Evolutionary conservation across 2,797 vertebrate species (phyloP), one percentile per base, ranked within the genome.

Genomic region (Macroramphosus scolopax): DNA sequence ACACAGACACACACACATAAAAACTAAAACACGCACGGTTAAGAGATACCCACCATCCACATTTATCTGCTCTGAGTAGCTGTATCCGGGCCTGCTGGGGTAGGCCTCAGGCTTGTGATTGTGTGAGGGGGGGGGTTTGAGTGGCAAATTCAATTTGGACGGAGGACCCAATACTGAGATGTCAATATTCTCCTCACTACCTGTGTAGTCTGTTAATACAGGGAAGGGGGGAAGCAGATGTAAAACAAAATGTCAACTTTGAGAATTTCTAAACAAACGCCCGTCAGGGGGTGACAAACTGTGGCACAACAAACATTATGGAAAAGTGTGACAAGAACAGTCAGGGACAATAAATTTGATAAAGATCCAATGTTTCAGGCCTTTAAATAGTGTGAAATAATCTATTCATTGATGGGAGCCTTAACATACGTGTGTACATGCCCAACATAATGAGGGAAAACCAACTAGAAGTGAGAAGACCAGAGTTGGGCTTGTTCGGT

Each of bases 171-270:
- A 93, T 83, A 88, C 73, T 73, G 87, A 89, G 83, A 86, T 82
- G 77, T 93, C 92, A 83, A 91, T 88, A 77, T 90, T 92, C 79
- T 95, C 93, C 80, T 92, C 94, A 83, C 81, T 89, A 74, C 91
- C 92, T 33, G 90, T 90, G 72, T 88, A 89, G 45, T 95, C 94
- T 96, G 88, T 80, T 79, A 79, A 86, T 82, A 82, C 68, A 84
- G 77, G 82, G 76, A 66, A 66, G 72, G 66, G 75, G 82, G 81
- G 80, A 51, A 75, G 85, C 77, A 88, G 72, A 88, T 7, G 88
- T 57, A 83, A 53, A 85, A 85, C 68, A 87, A 60, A 82, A 83
- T 58, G 77, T 86, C 85, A 87, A 72, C 47, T 75, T 76, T 72
- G 54, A 60, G 64, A 77, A 70, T 62, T 60, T 8, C 54, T 50